Evolutionary conservation across 2,113 vertebrate species (phyloP).

Genomic region (Dryoscopus gambensis): DNA sequence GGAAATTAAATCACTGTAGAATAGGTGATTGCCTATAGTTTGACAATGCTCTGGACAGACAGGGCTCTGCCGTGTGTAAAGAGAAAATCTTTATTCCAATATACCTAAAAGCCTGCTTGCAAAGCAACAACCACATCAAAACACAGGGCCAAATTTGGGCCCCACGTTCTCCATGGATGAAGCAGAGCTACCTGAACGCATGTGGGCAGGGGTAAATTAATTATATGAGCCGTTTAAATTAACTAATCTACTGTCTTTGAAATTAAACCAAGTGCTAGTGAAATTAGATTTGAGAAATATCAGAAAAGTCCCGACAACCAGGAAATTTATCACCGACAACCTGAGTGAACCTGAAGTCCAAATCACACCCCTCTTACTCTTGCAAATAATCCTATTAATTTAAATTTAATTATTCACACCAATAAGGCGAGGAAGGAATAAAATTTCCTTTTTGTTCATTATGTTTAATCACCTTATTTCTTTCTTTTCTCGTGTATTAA

Average conservation of each 20-base stretch:
- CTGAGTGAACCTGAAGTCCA: not conserved
- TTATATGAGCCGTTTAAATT: not conserved
- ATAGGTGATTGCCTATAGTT: slow-evolving; percentile 52
- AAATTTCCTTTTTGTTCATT: not conserved
- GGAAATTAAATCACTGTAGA: slow-evolving; percentile 66
- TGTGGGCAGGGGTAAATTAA: not conserved
- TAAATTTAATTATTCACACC: slow-evolving; percentile 41
- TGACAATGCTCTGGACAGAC: slow-evolving; percentile 24
- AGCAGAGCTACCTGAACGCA: not conserved
- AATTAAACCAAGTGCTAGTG: not conserved
- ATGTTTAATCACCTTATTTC: not conserved
- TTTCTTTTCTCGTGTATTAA: not conserved
- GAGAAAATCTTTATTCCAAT: slow-evolving; percentile 41
- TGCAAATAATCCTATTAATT: slow-evolving; percentile 10
- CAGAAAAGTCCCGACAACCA: not conserved
- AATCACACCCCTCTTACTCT: not conserved
- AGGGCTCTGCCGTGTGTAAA: not conserved
- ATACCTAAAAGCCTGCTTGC: not conserved
- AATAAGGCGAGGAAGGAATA: not conserved
- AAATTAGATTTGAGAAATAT: not conserved
- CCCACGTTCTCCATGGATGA: accelerated
- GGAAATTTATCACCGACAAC: not conserved
- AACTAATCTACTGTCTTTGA: not conserved
- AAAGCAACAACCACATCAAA: not conserved
- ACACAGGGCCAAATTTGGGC: not conserved